These are phyloP conservation scores for Cygnus buccinator DNA, from an alignment of 2,113 vertebrate genomes.

Conservation along the genomic window DNA sequence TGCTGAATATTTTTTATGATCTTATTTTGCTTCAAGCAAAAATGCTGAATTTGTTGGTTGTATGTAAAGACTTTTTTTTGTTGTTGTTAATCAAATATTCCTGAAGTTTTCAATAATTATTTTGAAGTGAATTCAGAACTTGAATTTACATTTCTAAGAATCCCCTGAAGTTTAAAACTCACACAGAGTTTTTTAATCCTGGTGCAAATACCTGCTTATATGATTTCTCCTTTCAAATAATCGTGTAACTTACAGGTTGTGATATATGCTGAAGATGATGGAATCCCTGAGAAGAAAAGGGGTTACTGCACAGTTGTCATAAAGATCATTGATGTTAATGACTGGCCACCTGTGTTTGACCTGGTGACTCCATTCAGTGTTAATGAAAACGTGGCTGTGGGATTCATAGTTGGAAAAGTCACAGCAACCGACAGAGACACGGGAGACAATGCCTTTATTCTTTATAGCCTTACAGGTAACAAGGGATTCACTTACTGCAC, in stretches of 20 bases:
- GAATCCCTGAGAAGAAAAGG: conserved; percentile 64
- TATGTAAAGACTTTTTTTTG: not conserved
- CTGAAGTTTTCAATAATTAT: not conserved
- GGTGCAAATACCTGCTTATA: not conserved
- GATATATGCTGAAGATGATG: conserved; percentile 67
- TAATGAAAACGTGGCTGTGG: conserved; percentile 35
- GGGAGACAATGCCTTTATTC: conserved; percentile 69
- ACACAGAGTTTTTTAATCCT: not conserved
- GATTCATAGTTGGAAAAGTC: conserved; percentile 58
- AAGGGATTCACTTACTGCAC: not conserved
- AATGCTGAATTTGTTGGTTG: not conserved
- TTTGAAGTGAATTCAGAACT: not conserved
- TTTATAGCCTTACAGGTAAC: conserved; percentile 64
- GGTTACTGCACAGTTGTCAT: conserved; percentile 67
- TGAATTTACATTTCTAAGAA: not conserved
- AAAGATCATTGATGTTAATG: conserved; percentile 64
- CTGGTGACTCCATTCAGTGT: conserved; percentile 37
- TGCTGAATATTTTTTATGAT: not conserved
- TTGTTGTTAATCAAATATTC: not conserved
- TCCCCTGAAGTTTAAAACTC: not conserved
- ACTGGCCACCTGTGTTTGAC: conserved; percentile 63
- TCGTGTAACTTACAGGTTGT: conserved; percentile 42
- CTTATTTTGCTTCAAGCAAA: not conserved
- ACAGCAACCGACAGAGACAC: conserved; percentile 61
- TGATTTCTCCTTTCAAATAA: not conserved